Percentiles rank a stretch among this genome's conserved stretches.
Conservation (phyloP, 2,113 vertebrate species). For the Percopsis transmontana region DNA sequence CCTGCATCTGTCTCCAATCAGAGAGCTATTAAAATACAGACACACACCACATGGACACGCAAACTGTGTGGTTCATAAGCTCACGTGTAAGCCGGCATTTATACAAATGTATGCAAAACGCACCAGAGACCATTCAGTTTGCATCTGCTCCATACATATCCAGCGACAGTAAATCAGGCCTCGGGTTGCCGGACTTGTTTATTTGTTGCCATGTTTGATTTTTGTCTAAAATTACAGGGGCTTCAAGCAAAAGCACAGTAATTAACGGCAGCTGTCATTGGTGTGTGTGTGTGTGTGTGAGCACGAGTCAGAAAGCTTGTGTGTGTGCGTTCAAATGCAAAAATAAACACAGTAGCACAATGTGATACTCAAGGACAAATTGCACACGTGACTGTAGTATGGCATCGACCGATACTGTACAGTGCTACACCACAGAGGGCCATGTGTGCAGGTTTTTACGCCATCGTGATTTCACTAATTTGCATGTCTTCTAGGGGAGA, state of each 20-base stretch:
- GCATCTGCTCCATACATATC: constrained; percentile 29
- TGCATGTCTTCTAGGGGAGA: too few species aligned
- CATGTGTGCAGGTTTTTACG: too few species aligned
- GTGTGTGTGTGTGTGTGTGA: background rate
- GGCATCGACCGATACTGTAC: too few species aligned
- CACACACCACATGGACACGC: constrained; percentile 53
- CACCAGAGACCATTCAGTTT: background rate
- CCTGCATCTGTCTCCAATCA: constrained; percentile 72
- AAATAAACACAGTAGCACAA: constrained; percentile 17
- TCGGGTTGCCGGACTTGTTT: constrained; percentile 37
- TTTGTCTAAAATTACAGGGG: constrained; percentile 44
- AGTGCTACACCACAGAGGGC: too few species aligned
- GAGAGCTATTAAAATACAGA: constrained; percentile 61
- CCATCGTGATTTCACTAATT: too few species aligned
- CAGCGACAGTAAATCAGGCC: constrained; percentile 27
- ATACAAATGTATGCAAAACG: constrained; percentile 52
- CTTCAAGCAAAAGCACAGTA: constrained; percentile 38
- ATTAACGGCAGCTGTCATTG: constrained; percentile 42
- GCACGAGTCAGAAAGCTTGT: too few species aligned
- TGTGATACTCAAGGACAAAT: constrained; percentile 21
- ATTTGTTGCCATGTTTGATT: constrained; percentile 37
- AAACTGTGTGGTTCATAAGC: constrained; percentile 53
- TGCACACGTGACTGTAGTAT: too few species aligned
- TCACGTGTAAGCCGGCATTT: constrained; percentile 51
- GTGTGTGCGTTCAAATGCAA: background rate